These are phyloP conservation scores for Drosophila formosana DNA, from an alignment of 2,888 invertebrate species.

Conservation along the genomic window DNA sequence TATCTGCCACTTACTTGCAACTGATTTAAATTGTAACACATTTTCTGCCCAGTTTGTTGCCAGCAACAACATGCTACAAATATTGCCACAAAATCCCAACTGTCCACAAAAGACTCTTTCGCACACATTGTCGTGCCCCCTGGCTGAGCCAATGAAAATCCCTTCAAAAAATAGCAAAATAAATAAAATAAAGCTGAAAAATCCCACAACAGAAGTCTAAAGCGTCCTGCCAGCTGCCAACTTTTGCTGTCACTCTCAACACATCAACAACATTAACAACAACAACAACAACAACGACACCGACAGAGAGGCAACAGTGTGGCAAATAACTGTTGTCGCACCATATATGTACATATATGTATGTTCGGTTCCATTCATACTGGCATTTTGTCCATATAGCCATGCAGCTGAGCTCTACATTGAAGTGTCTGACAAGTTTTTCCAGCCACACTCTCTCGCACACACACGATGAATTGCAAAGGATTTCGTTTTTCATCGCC, in stretches of 20 bases:
- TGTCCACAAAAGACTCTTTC: conserved; percentile 34
- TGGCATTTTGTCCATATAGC: conserved; percentile 13
- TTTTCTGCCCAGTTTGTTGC: conserved; percentile 60
- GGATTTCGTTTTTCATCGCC: conserved; percentile 68
- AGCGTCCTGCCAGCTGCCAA: conserved; percentile 32
- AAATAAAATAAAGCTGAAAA: conserved; percentile 12
- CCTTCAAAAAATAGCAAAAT: conserved; percentile 31
- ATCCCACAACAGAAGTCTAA: conserved; percentile 32
- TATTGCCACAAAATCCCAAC: conserved; percentile 52
- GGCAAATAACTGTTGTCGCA: conserved; percentile 74
- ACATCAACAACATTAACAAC: conserved; percentile 18
- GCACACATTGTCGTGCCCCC: neutral
- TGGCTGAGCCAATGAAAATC: conserved; percentile 40
- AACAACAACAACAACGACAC: conserved; percentile 6
- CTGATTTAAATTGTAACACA: conserved; percentile 41
- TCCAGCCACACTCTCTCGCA: conserved; percentile 32
- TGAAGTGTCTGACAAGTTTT: conserved; percentile 77
- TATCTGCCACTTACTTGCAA: conserved; percentile 34
- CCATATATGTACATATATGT: conserved; percentile 13
- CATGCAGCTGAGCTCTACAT: conserved; percentile 54
- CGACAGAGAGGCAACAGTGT: conserved; percentile 66
- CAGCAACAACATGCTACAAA: conserved; percentile 57
- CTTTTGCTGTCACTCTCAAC: conserved; percentile 39
- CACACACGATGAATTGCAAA: conserved; percentile 71
- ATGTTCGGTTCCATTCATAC: conserved; percentile 7